Evolutionary conservation across 2,797 vertebrate species (phyloP).

Genomic region (Rhincodon typus): DNA sequence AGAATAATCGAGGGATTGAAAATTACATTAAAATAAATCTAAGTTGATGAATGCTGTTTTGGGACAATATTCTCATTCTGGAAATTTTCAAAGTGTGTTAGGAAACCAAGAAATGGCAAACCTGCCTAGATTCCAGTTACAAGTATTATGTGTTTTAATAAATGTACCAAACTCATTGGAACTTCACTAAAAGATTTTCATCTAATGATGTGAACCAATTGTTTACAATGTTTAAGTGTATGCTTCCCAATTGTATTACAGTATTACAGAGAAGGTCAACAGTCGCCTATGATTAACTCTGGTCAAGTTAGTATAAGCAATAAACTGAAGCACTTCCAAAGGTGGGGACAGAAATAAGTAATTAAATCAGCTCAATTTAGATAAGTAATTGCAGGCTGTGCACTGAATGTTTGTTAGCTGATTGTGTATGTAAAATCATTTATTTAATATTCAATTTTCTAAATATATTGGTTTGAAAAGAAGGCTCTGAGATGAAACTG

Average conservation of each 20-base stretch:
- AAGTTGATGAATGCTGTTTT: not conserved
- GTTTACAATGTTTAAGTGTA: not conserved
- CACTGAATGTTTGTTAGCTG: not conserved
- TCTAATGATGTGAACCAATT: not conserved
- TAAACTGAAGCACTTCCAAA: not conserved
- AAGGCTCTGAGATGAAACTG: not conserved
- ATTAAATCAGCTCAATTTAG: not conserved
- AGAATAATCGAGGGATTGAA: not conserved
- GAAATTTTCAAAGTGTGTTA: not conserved
- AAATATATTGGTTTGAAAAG: not conserved
- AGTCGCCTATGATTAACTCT: not conserved
- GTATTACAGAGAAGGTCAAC: not conserved
- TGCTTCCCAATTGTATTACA: not conserved
- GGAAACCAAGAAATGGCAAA: not conserved
- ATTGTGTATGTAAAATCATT: not conserved
- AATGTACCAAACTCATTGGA: not conserved
- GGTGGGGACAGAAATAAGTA: not conserved
- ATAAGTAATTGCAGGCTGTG: not conserved
- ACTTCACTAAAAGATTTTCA: not conserved
- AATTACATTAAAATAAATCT: not conserved
- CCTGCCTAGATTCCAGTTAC: not conserved
- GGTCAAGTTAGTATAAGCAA: not conserved
- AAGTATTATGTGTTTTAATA: constrained; percentile 10
- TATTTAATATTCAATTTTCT: not conserved
- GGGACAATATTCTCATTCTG: not conserved